Evolutionary conservation across 2,797 vertebrate genomes (phyloP).

Genomic region (Kryptolebias ocellatus): DNA sequence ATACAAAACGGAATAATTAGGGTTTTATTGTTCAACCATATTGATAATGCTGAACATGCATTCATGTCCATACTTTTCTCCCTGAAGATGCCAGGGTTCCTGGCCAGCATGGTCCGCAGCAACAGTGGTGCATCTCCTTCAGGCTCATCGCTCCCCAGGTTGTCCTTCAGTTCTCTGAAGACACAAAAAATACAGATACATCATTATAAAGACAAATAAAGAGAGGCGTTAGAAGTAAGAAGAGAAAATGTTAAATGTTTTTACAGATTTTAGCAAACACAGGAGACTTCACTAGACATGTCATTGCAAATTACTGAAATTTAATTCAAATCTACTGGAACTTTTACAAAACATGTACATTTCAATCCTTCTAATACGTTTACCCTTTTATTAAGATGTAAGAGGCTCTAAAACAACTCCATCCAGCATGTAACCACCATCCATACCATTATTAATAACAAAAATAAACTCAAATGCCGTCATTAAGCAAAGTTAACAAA

Average conservation of each 20-base stretch:
- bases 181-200: constrained; percentile 4
- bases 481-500: too few relatives aligned
- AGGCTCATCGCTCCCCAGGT: constrained; percentile 97
- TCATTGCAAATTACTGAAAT: too few relatives aligned
- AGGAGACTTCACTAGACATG: too few relatives aligned
- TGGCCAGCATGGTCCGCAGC: constrained; percentile 95
- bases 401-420: too few relatives aligned
- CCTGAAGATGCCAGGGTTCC: constrained; percentile 99
- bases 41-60: constrained; percentile 34
- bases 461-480: too few relatives aligned
- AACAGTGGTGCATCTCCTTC: constrained; percentile 96
- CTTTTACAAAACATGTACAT: too few relatives aligned
- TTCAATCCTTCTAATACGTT: too few relatives aligned
- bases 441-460: too few relatives aligned
- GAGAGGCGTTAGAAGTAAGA: neutral
- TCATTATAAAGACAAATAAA: neutral
- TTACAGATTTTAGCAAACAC: too few relatives aligned
- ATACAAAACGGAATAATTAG: neutral
- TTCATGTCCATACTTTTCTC: constrained; percentile 90
- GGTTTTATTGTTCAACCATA: neutral
- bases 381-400: too few relatives aligned
- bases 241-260: neutral
- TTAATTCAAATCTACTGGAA: too few relatives aligned
- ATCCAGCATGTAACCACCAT: too few relatives aligned
- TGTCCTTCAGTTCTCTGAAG: constrained; percentile 96